Percentiles rank a stretch among this genome's conserved stretches.
Evolutionary conservation across 2,888 invertebrate species (phyloP).

Genomic region (Noctua janthe): DNA sequence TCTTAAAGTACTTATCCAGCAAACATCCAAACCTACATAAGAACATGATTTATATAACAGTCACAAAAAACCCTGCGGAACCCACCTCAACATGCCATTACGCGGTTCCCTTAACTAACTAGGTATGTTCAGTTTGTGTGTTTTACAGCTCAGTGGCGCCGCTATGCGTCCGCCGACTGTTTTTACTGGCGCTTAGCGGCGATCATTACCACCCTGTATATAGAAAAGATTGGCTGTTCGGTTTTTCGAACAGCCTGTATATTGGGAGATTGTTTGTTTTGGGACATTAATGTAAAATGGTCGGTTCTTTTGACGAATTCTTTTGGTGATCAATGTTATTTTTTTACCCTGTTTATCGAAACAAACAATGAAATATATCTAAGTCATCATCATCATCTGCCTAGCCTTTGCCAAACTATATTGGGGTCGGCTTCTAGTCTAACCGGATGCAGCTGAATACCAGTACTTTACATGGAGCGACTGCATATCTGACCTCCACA

Average conservation of each 20-base stretch:
- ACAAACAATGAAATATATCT: neutral
- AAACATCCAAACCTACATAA: no score
- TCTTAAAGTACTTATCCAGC: no score
- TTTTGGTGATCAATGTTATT: neutral
- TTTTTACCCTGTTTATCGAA: neutral
- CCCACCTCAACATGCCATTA: slow-evolving; percentile 18
- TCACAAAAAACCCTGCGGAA: slow-evolving; percentile 38
- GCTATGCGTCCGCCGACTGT: slow-evolving; percentile 58
- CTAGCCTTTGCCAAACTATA: no score
- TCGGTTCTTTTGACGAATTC: neutral
- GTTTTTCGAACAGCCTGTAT: slow-evolving; percentile 29
- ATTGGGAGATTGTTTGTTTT: slow-evolving; percentile 1
- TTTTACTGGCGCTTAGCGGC: slow-evolving; percentile 64
- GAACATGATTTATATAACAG: no score
- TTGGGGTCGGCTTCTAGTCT: no score
- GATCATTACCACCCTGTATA: slow-evolving; percentile 62
- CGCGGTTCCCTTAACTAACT: slow-evolving; percentile 54
- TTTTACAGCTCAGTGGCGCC: slow-evolving; percentile 66
- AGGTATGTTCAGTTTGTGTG: slow-evolving; percentile 67
- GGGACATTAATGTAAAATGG: neutral
- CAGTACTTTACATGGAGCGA: no score
- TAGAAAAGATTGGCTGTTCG: slow-evolving; percentile 47
- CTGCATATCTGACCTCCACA: no score
- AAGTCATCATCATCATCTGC: no score
- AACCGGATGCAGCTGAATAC: no score